phyloP scores from a whole-genome alignment of 2,797 vertebrate species.

The Danio jaintianensis region DNA sequence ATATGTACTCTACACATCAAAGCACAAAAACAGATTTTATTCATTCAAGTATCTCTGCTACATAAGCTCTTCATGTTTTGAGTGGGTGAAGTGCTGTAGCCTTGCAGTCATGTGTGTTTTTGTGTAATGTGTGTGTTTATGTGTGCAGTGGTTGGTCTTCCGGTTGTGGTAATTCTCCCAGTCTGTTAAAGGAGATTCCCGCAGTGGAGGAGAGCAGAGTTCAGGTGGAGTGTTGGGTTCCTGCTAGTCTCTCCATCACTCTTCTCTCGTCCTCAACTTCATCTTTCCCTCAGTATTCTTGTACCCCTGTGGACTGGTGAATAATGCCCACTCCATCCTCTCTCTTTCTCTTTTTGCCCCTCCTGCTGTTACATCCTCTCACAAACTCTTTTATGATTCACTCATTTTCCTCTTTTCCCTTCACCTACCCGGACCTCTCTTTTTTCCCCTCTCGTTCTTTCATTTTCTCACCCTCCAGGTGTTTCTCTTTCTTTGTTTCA shows the following conservation, averaged over 20 bases:
- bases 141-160: constrained; percentile 69
- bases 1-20: neutral
- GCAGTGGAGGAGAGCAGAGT: constrained; percentile 70
- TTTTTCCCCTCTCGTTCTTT: constrained; percentile 52
- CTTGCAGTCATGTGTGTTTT: neutral
- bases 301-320: constrained; percentile 51
- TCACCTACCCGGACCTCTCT: constrained; percentile 57
- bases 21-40: neutral
- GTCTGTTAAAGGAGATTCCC: constrained; percentile 65
- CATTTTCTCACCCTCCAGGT: constrained; percentile 42
- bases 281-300: constrained; percentile 26
- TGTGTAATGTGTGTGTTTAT: constrained; percentile 15
- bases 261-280: constrained; percentile 57
- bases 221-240: constrained; percentile 66
- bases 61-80: neutral
- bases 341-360: constrained; percentile 41
- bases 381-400: constrained; percentile 32
- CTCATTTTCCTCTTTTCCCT: constrained; percentile 29
- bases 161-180: constrained; percentile 67
- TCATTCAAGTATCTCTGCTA: neutral
- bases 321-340: constrained; percentile 55
- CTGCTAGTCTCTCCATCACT: constrained; percentile 66
- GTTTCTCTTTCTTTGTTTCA: constrained; percentile 38
- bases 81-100: constrained; percentile 11
- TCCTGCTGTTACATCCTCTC: constrained; percentile 22